Percentiles rank a stretch among this genome's conserved stretches.
Conservation (phyloP, 2,888 invertebrate genomes). For the Trilocha varians region DNA sequence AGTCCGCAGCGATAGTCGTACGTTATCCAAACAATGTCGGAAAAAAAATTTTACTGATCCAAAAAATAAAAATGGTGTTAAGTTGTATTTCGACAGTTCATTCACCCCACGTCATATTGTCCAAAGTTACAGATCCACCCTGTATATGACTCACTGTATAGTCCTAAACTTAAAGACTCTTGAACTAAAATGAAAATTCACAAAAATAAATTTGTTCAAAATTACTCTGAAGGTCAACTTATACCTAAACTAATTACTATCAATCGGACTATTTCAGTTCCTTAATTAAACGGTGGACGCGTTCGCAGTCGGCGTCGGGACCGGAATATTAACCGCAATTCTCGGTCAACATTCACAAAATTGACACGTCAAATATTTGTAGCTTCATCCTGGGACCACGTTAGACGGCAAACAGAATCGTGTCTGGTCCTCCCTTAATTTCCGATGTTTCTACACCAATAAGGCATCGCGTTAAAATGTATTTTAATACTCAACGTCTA, state of each 20-base stretch:
- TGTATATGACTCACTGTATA: too few species aligned
- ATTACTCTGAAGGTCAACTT: background rate
- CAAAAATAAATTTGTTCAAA: too few species aligned
- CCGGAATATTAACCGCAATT: conserved; percentile 72
- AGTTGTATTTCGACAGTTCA: too few species aligned
- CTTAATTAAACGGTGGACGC: conserved; percentile 65
- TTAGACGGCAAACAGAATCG: conserved; percentile 71
- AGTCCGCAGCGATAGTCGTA: too few species aligned
- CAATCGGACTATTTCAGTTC: conserved; percentile 63
- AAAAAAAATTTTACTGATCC: too few species aligned
- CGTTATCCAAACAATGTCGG: too few species aligned
- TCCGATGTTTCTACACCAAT: conserved; percentile 62
- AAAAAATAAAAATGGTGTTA: too few species aligned
- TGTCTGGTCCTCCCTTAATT: conserved; percentile 73
- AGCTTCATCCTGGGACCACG: conserved; percentile 72
- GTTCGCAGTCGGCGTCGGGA: conserved; percentile 52
- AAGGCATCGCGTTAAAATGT: conserved; percentile 26
- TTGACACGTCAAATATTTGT: conserved; percentile 76
- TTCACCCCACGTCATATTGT: too few species aligned
- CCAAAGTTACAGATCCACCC: too few species aligned
- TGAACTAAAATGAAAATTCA: too few species aligned
- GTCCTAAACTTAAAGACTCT: too few species aligned
- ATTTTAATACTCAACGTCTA: conserved; percentile 28
- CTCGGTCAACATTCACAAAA: conserved; percentile 74
- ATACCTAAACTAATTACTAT: conserved; percentile 28